Evolutionary conservation across 2,113 vertebrate genomes (phyloP).

Genomic region (Calyptommatus sinebrachiatus): DNA sequence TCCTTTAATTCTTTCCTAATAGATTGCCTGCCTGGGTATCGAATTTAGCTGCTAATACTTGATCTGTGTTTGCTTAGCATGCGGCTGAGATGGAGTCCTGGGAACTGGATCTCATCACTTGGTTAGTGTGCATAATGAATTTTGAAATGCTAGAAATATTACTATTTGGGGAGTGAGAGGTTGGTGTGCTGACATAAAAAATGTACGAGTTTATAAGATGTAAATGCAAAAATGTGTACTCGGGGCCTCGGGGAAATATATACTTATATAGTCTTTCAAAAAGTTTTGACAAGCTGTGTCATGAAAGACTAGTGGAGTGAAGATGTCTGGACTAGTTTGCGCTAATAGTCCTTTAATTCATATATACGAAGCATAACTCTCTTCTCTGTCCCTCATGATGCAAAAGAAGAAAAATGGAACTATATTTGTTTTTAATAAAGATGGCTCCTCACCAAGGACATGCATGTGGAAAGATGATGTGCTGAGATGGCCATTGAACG

Average conservation of each 20-base stretch:
- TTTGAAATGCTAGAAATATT: constrained; percentile 24
- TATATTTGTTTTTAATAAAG: background rate
- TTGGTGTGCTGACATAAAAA: background rate
- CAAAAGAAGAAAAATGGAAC: background rate
- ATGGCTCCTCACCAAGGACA: no score
- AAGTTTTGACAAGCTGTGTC: constrained; percentile 1
- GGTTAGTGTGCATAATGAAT: constrained; percentile 12
- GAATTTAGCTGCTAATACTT: background rate
- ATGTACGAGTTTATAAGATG: background rate
- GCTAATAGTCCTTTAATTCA: background rate
- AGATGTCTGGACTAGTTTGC: background rate
- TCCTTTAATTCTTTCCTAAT: background rate
- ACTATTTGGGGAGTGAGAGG: constrained; percentile 3
- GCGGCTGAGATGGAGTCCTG: background rate
- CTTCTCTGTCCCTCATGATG: background rate
- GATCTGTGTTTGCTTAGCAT: background rate
- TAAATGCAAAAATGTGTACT: constrained; percentile 17
- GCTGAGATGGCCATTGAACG: no score
- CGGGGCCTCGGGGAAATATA: constrained; percentile 9
- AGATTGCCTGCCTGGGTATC: background rate
- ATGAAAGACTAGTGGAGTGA: background rate
- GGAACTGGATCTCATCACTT: constrained; percentile 3
- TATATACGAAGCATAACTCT: background rate
- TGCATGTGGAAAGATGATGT: no score
- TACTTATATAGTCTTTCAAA: constrained; percentile 10